A percentile compares a stretch with the other conserved stretches of the same genome.
These are phyloP conservation scores for Amphipoea lucens DNA, from an alignment of 2,888 invertebrate species.

Conservation along the genomic window DNA sequence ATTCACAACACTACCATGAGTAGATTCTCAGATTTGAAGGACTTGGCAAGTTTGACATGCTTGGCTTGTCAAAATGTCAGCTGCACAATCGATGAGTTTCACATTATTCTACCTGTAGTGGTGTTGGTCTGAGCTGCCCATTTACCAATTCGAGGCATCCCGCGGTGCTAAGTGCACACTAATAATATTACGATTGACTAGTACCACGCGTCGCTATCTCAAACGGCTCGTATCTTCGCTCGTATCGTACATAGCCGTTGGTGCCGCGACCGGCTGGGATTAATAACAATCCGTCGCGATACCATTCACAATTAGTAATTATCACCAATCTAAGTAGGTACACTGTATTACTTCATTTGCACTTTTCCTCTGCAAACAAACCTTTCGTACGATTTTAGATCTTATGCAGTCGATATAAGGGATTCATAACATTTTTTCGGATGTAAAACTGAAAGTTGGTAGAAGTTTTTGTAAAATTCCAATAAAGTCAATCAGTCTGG, in stretches of 20 bases:
- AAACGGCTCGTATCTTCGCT: background rate
- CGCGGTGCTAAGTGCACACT: background rate
- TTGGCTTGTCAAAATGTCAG: background rate
- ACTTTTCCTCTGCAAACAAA: background rate
- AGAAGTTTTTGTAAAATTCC: conserved; percentile 17
- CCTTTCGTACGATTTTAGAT: conserved; percentile 9
- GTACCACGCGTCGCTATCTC: conserved; percentile 31
- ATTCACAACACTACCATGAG: background rate
- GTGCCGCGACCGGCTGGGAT: too few species aligned
- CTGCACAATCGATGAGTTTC: background rate
- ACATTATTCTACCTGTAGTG: background rate
- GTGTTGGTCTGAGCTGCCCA: background rate
- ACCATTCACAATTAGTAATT: conserved; percentile 20
- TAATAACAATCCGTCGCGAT: conserved; percentile 30
- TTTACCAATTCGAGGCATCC: background rate
- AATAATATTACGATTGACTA: background rate
- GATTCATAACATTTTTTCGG: background rate
- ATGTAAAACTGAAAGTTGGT: background rate
- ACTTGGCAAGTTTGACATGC: background rate
- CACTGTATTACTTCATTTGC: background rate
- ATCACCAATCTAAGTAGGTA: conserved; percentile 20
- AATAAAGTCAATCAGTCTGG: conserved; percentile 11
- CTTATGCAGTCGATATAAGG: background rate
- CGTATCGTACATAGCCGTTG: too few species aligned
- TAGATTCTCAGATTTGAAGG: background rate